phyloP scores from a whole-genome alignment of 2,113 vertebrate genomes.

The Dicaeum eximium region DNA sequence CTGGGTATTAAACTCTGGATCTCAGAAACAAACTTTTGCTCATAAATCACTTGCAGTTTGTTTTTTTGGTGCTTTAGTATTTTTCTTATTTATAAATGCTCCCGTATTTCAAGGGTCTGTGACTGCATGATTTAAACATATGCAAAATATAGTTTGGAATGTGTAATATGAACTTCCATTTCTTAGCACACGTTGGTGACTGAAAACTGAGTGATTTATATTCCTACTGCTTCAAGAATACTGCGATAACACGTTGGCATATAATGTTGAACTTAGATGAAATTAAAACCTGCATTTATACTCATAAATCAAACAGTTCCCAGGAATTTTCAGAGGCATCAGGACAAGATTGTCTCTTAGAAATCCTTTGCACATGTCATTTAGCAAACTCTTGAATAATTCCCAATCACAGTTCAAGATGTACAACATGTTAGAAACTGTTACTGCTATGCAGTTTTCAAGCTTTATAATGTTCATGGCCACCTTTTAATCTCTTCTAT shows the following conservation, averaged over 20 bases:
- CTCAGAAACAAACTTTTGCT: neutral
- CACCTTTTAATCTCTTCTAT: neutral
- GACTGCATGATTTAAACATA: neutral
- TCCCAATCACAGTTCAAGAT: neutral
- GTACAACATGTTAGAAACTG: neutral
- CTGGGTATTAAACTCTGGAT: neutral
- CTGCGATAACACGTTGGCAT: neutral
- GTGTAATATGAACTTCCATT: neutral
- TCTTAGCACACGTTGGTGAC: neutral
- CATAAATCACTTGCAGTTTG: neutral
- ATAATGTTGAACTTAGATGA: neutral
- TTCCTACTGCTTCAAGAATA: neutral
- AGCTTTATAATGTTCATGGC: neutral
- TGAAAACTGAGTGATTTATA: neutral
- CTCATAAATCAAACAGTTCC: neutral
- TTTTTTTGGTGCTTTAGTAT: neutral
- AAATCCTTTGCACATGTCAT: neutral
- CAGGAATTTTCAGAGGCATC: neutral
- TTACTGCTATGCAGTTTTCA: neutral
- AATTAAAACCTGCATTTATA: neutral
- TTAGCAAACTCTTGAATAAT: neutral
- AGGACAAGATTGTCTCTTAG: neutral
- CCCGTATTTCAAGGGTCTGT: neutral
- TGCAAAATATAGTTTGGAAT: neutral
- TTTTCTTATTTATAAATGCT: neutral